phyloP scores from a whole-genome alignment of 1,140 invertebrate species.

The Palaemon carinicauda region DNA sequence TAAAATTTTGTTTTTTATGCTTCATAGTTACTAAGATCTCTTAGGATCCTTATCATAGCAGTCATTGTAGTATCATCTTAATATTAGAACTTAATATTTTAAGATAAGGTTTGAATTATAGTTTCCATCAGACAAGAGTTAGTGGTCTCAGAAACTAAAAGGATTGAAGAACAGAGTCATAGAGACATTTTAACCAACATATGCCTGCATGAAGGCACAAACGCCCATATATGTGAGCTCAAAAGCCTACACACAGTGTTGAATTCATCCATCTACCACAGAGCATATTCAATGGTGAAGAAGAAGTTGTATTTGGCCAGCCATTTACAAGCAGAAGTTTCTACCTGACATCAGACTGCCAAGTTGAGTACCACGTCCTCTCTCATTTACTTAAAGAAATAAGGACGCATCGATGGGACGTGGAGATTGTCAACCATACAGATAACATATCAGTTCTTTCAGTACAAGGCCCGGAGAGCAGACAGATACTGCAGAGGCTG shows the following conservation, averaged over 20 bases:
- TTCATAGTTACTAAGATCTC: background rate
- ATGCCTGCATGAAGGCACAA: too few relatives aligned
- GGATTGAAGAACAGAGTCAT: too few relatives aligned
- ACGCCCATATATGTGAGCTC: too few relatives aligned
- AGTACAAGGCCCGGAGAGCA: constrained; percentile 79
- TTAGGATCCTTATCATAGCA: too few relatives aligned
- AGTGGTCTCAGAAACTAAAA: too few relatives aligned
- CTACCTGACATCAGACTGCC: constrained; percentile 84
- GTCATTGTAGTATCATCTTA: too few relatives aligned
- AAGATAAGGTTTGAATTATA: too few relatives aligned
- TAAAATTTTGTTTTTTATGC: background rate
- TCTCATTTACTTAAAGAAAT: constrained; percentile 76
- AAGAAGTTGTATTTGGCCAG: constrained; percentile 42
- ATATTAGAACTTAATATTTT: too few relatives aligned
- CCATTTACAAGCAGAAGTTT: constrained; percentile 74
- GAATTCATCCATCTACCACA: background rate
- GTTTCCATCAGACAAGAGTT: too few relatives aligned
- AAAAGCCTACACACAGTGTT: background rate
- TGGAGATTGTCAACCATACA: constrained; percentile 77
- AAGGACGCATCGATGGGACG: constrained; percentile 76
- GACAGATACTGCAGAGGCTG: constrained; percentile 71
- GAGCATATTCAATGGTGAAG: constrained; percentile 42
- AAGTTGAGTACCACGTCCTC: constrained; percentile 77
- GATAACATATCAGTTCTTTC: constrained; percentile 84
- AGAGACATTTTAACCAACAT: too few relatives aligned